phyloP scores from a whole-genome alignment of 1,140 invertebrate genomes.

The Caerostris extrusa region DNA sequence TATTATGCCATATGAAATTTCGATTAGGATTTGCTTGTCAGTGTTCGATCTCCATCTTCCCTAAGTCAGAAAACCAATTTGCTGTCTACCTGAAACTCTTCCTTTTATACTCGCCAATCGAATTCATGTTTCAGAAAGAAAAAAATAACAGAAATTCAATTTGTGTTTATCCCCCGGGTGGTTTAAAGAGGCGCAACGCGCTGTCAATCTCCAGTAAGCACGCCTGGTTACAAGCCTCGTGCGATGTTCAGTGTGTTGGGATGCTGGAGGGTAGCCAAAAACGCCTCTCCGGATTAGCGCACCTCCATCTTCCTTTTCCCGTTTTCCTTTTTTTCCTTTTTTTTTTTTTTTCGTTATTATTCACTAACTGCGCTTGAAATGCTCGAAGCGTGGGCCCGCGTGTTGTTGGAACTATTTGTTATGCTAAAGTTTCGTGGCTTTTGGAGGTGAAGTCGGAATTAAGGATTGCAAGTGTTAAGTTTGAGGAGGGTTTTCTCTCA shows the following conservation, averaged over 20 bases:
- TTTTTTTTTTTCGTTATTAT: conserved; percentile 29
- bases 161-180: conserved; percentile 14
- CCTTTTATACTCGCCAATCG: no score
- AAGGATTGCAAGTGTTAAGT: conserved; percentile 31
- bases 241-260: conserved; percentile 71
- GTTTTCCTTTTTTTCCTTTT: not conserved
- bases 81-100: no score
- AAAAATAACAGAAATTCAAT: not conserved
- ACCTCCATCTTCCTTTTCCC: not conserved
- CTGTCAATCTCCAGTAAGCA: conserved; percentile 76
- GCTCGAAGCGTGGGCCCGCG: not conserved
- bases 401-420: conserved; percentile 67
- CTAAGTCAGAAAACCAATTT: no score
- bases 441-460: conserved; percentile 14
- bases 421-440: conserved; percentile 53
- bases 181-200: conserved; percentile 72
- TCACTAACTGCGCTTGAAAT: conserved; percentile 35
- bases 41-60: no score
- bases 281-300: conserved; percentile 38
- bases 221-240: conserved; percentile 75
- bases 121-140: no score
- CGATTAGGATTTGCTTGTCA: no score
- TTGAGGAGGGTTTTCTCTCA: not conserved
- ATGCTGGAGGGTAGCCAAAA: conserved; percentile 75
- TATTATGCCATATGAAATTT: no score